Percentiles rank a stretch among this genome's conserved stretches.
These are phyloP conservation scores for Parapsyche elsis DNA, from an alignment of 1,140 invertebrate species.

Conservation along the genomic window DNA sequence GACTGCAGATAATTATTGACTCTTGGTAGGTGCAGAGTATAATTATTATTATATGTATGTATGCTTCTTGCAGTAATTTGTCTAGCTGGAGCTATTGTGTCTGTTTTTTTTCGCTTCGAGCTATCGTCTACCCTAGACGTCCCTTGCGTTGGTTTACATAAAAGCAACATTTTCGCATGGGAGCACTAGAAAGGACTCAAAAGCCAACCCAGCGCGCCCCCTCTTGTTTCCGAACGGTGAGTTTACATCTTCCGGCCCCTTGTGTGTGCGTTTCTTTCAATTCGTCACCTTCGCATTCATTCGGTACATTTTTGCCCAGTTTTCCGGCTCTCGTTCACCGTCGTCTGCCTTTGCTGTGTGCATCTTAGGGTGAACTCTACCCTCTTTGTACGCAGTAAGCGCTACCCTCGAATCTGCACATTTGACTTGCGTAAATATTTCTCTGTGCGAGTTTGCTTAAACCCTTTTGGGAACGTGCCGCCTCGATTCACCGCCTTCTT, in stretches of 20 bases:
- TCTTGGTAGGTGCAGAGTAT: too few relatives aligned
- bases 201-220: conserved; percentile 1
- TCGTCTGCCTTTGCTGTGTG: not conserved
- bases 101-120: not conserved
- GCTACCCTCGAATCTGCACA: conserved; percentile 24
- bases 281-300: conserved; percentile 34
- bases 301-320: conserved; percentile 37
- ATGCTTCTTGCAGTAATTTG: not conserved
- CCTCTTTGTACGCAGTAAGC: not conserved
- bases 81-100: not conserved
- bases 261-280: conserved; percentile 10
- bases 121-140: not conserved
- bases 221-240: conserved; percentile 14
- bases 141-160: not conserved
- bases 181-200: not conserved
- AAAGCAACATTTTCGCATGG: conserved; percentile 8
- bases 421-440: conserved; percentile 50
- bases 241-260: conserved; percentile 24
- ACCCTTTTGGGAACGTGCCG: too few relatives aligned
- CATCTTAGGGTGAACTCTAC: not conserved
- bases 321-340: not conserved
- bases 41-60: not conserved
- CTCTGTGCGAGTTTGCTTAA: conserved; percentile 20
- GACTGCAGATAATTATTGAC: too few relatives aligned
- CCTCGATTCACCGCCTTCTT: too few relatives aligned